A percentile compares a stretch with the other conserved stretches of the same genome.
Conservation (phyloP, 2,113 vertebrate genomes). For the Neolamprologus caudopunctatus region DNA sequence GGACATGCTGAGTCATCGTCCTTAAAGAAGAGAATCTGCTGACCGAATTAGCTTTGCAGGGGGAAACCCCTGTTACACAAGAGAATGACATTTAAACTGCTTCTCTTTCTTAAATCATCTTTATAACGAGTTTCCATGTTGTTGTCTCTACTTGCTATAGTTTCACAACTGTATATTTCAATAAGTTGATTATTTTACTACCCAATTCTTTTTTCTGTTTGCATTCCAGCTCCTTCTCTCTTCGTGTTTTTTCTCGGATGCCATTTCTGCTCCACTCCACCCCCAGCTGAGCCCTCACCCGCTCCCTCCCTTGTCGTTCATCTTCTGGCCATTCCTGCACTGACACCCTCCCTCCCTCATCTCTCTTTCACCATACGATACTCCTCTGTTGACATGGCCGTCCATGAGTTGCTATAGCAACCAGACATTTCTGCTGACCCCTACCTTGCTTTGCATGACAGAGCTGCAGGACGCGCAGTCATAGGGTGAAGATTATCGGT, state of each 20-base stretch:
- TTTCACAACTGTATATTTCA: neutral
- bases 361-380: constrained; percentile 67
- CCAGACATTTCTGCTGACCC: constrained; percentile 49
- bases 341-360: constrained; percentile 19
- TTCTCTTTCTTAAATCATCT: neutral
- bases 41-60: constrained; percentile 30
- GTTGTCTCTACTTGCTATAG: neutral
- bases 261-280: neutral
- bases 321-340: constrained; percentile 33
- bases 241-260: neutral
- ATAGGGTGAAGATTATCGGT: constrained; percentile 3
- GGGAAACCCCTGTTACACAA: constrained; percentile 9
- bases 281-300: neutral
- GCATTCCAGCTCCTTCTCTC: neutral
- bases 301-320: constrained; percentile 9
- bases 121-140: neutral
- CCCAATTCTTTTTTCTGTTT: neutral
- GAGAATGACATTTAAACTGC: constrained; percentile 8
- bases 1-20: constrained; percentile 10
- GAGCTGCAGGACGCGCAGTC: constrained; percentile 15
- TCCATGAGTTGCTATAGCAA: constrained; percentile 45
- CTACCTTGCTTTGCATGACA: constrained; percentile 28
- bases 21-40: constrained; percentile 21
- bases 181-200: neutral
- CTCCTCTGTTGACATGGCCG: constrained; percentile 50